Conservation (phyloP, 2,113 vertebrate genomes). For the Phoxinus phoxinus region DNA sequence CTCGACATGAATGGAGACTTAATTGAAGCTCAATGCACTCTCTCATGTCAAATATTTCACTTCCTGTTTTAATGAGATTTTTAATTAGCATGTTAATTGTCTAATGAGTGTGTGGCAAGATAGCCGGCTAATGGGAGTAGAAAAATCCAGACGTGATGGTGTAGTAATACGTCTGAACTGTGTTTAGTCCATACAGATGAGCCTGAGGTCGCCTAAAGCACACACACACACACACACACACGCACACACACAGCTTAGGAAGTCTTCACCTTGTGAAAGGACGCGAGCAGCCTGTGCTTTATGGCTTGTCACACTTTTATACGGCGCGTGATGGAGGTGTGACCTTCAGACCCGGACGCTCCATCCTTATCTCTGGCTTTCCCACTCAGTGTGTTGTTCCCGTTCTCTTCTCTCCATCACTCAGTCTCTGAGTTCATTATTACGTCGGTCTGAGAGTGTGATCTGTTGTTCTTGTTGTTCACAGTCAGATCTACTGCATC, state of each 20-base stretch:
- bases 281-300: conserved; percentile 48
- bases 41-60: conserved; percentile 74
- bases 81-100: conserved; percentile 85
- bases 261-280: conserved; percentile 45
- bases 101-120: conserved; percentile 72
- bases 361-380: not conserved
- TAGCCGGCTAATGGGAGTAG: conserved; percentile 65
- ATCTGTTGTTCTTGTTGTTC: conserved; percentile 6
- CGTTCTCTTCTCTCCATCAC: conserved; percentile 1
- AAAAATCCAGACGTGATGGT: conserved; percentile 32
- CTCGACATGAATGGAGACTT: conserved; percentile 58
- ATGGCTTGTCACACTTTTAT: conserved; percentile 59
- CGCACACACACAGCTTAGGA: not conserved
- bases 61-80: conserved; percentile 81
- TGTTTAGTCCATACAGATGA: conserved; percentile 51
- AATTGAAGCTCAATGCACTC: conserved; percentile 76
- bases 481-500: conserved; percentile 97
- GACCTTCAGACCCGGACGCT: conserved; percentile 68
- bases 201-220: conserved; percentile 22
- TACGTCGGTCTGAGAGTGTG: not conserved
- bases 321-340: conserved; percentile 64
- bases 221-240: not conserved
- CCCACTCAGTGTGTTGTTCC: conserved; percentile 7
- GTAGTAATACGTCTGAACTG: conserved; percentile 28
- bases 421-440: not conserved